A percentile compares a stretch with the other conserved stretches of the same genome.
phyloP scores from a whole-genome alignment of 1,140 invertebrate genomes.

The Cyclargus thomasi region DNA sequence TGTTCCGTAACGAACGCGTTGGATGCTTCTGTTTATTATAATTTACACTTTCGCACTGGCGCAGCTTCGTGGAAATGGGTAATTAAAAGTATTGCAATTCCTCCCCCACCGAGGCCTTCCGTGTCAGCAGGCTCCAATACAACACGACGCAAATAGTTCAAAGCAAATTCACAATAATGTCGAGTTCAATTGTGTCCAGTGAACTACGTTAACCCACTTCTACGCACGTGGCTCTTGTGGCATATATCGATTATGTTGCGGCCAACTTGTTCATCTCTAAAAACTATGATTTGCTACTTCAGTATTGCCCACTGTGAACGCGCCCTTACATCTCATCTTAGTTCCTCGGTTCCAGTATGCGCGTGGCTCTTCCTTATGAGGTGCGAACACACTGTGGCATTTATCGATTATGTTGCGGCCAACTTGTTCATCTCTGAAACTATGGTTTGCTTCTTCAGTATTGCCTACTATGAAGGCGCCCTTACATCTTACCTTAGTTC shows the following conservation, averaged over 20 bases:
- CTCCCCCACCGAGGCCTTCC: not conserved
- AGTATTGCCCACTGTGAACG: no score
- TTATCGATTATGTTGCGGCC: not conserved
- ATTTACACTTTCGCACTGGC: not conserved
- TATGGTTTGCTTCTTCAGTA: no score
- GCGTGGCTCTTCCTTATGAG: not conserved
- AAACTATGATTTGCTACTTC: no score
- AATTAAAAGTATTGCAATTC: not conserved
- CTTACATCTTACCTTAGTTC: no score
- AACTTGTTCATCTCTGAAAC: no score
- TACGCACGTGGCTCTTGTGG: not conserved
- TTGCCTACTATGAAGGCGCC: no score
- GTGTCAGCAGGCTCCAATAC: not conserved
- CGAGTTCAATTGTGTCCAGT: constrained; percentile 8
- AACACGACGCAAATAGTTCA: constrained; percentile 7
- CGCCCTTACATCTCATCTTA: no score
- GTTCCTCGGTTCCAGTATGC: no score
- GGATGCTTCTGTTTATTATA: not conserved
- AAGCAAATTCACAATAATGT: not conserved
- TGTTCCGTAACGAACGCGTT: not conserved
- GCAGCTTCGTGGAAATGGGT: not conserved
- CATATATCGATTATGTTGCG: not conserved
- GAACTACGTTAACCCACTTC: constrained; percentile 7
- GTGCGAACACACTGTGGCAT: no score
- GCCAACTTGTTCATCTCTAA: no score